phyloP scores from a whole-genome alignment of 2,113 vertebrate species.

The Hydropotes inermis region DNA sequence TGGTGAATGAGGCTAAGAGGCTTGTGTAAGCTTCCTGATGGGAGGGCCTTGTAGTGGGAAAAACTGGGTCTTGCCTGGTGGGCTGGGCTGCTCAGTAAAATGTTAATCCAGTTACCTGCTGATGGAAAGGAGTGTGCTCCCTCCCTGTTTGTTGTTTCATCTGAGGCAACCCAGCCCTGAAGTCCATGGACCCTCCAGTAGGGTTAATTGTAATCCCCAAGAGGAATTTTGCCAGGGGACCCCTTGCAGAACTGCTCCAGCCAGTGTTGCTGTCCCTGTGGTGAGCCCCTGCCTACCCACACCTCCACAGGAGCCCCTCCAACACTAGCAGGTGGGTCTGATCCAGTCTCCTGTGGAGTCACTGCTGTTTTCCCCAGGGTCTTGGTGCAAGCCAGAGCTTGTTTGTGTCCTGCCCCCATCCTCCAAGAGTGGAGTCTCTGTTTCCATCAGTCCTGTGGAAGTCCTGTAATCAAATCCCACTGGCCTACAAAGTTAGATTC shows the following conservation, averaged over 20 bases:
- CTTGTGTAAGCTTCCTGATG: neutral
- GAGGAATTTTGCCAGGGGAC: neutral
- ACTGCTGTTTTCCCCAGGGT: neutral
- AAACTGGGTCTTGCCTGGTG: neutral
- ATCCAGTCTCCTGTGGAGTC: neutral
- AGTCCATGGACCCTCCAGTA: neutral
- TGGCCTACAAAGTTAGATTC: neutral
- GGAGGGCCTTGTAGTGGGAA: neutral
- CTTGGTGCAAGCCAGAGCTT: neutral
- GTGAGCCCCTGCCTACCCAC: neutral
- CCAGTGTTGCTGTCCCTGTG: neutral
- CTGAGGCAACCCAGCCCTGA: neutral
- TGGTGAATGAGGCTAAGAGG: neutral
- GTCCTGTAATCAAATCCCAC: neutral
- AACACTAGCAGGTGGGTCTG: neutral
- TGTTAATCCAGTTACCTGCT: neutral
- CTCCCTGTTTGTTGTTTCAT: neutral
- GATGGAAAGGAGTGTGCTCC: neutral
- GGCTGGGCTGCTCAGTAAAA: neutral
- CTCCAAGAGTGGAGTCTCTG: neutral
- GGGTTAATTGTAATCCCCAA: neutral
- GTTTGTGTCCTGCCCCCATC: neutral
- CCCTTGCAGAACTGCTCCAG: neutral
- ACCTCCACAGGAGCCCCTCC: neutral
- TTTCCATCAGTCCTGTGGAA: neutral